Percentiles rank a stretch among this genome's conserved stretches.
These are phyloP conservation scores for Nematostella vectensis DNA, from an alignment of 92 coral and sea anemone genomes.

Conservation along the genomic window DNA sequence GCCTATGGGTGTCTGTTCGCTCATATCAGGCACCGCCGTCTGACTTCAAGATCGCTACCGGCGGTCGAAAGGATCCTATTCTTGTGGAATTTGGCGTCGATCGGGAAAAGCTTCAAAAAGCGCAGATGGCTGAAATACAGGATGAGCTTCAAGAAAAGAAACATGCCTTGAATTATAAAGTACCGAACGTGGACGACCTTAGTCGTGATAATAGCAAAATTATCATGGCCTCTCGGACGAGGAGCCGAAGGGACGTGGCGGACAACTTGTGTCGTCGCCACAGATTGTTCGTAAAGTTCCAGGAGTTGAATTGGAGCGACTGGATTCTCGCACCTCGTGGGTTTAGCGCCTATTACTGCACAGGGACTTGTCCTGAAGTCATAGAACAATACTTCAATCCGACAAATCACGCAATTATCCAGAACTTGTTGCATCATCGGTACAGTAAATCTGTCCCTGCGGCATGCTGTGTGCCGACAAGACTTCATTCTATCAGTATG, in stretches of 20 bases:
- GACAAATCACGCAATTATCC: conserved; percentile 83
- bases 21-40: conserved; percentile 57
- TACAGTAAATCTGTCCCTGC: conserved; percentile 67
- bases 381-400: conserved; percentile 70
- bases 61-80: conserved; percentile 89
- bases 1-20: conserved; percentile 63
- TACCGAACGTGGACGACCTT: conserved; percentile 4
- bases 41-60: conserved; percentile 75
- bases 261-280: conserved; percentile 51
- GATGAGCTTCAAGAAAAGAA: conserved; percentile 8
- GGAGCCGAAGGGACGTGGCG: conserved; percentile 42
- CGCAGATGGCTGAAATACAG: conserved; percentile 15
- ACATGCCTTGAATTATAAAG: conserved; percentile 2
- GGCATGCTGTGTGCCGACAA: conserved; percentile 95
- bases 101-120: conserved; percentile 31
- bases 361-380: conserved; percentile 79
- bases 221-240: conserved; percentile 8
- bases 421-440: conserved; percentile 79
- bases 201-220: background rate
- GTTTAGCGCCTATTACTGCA: conserved; percentile 83
- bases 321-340: conserved; percentile 93
- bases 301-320: conserved; percentile 68
- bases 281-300: conserved; percentile 73
- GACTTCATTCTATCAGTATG: conserved; percentile 73
- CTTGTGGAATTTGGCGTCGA: conserved; percentile 63